Conservation (phyloP, 2,888 invertebrate species). For the Drymonia ruficornis region DNA sequence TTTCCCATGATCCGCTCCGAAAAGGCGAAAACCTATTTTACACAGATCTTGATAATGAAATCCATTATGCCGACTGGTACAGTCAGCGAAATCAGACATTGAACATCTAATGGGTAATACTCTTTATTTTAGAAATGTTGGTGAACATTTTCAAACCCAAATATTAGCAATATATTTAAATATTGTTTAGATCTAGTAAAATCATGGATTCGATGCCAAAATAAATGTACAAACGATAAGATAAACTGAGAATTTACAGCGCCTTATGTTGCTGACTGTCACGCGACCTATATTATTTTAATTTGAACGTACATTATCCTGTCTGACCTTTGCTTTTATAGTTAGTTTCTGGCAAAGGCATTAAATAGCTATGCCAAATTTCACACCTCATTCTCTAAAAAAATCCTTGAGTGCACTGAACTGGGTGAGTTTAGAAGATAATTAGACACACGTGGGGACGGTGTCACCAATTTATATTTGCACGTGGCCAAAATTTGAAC, state of each 20-base stretch:
- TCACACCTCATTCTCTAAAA: constrained; percentile 50
- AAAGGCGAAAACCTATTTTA: neutral
- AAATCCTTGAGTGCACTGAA: constrained; percentile 47
- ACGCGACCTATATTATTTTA: constrained; percentile 22
- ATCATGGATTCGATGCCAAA: too few relatives aligned
- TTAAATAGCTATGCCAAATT: constrained; percentile 53
- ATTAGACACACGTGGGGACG: constrained; percentile 42
- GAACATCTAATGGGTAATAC: neutral
- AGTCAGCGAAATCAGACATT: neutral
- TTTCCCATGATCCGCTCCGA: neutral
- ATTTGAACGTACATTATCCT: constrained; percentile 26
- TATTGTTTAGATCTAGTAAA: too few relatives aligned
- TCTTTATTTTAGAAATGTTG: neutral
- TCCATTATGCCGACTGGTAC: constrained; percentile 18
- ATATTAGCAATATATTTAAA: too few relatives aligned
- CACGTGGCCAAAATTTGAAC: constrained; percentile 22
- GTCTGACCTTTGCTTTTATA: constrained; percentile 30
- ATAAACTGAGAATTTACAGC: too few relatives aligned
- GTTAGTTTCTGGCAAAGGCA: constrained; percentile 49
- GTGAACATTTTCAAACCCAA: too few relatives aligned
- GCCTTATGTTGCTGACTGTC: too few relatives aligned
- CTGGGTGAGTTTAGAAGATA: constrained; percentile 41
- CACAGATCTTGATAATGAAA: constrained; percentile 14
- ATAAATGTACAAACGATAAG: too few relatives aligned
- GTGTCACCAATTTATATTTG: neutral